These are phyloP conservation scores for Trachelus tabidus DNA, from an alignment of 2,888 invertebrate genomes.

Conservation along the genomic window DNA sequence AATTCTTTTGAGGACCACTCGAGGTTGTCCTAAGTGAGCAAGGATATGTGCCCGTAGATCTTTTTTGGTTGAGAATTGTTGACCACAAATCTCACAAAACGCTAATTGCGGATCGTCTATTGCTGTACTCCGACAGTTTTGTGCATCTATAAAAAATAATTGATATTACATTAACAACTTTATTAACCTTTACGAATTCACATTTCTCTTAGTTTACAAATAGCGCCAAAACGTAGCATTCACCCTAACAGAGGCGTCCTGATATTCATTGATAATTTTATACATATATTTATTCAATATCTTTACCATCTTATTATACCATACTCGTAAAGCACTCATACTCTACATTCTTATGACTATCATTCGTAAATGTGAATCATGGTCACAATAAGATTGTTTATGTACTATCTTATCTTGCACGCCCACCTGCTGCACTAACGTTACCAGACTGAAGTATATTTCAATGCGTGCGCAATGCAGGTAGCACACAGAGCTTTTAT, in stretches of 20 bases:
- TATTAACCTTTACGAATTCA: background rate
- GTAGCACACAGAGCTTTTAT: too few species aligned
- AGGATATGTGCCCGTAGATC: conserved; percentile 53
- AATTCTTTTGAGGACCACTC: conserved; percentile 56
- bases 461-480: too few species aligned
- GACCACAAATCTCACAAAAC: conserved; percentile 57
- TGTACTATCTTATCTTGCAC: too few species aligned
- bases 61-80: conserved; percentile 52
- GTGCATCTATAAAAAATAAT: conserved; percentile 41
- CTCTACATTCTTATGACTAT: too few species aligned
- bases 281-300: background rate
- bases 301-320: background rate
- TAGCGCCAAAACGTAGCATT: background rate
- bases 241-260: background rate
- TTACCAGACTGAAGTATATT: too few species aligned
- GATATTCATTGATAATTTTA: background rate
- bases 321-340: too few species aligned
- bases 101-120: conserved; percentile 25
- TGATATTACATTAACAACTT: background rate
- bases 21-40: conserved; percentile 54
- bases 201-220: background rate
- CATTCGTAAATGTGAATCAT: too few species aligned
- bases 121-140: conserved; percentile 24
- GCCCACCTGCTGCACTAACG: too few species aligned
- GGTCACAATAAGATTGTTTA: too few species aligned